Conservation (phyloP, 2,113 vertebrate genomes). For the Empidonax alnorum region DNA sequence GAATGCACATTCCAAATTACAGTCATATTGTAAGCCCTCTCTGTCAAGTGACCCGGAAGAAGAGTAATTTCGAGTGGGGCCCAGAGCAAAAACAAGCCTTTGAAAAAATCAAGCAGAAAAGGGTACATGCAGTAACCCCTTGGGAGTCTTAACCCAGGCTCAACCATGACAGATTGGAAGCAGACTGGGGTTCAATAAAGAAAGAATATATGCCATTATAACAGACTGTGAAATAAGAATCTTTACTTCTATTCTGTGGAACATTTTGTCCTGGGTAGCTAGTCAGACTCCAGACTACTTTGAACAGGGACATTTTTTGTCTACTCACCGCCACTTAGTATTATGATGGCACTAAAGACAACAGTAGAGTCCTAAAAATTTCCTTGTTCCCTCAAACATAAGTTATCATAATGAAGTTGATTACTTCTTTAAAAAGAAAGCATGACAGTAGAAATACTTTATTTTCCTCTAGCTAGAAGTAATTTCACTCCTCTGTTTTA, state of each 20-base stretch:
- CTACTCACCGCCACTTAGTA: neutral
- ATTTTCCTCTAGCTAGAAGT: neutral
- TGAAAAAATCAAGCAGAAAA: neutral
- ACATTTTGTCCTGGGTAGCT: neutral
- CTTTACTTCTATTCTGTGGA: neutral
- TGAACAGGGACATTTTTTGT: neutral
- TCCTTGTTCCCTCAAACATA: neutral
- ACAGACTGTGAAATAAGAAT: neutral
- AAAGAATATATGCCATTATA: neutral
- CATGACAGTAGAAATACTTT: neutral
- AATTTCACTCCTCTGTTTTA: neutral
- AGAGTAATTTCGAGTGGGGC: neutral
- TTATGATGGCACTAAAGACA: neutral
- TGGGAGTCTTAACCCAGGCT: neutral
- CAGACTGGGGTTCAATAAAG: fast-evolving
- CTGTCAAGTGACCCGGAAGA: neutral
- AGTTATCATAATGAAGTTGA: neutral
- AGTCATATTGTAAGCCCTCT: neutral
- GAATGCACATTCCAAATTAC: neutral
- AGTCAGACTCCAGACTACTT: neutral
- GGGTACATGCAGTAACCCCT: neutral
- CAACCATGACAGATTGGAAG: neutral
- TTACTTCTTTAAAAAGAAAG: neutral
- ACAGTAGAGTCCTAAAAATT: neutral
- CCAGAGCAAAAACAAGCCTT: neutral